Evolutionary conservation across 2,888 invertebrate genomes (phyloP).

Genomic region (Dryocosmus kuriphilus): DNA sequence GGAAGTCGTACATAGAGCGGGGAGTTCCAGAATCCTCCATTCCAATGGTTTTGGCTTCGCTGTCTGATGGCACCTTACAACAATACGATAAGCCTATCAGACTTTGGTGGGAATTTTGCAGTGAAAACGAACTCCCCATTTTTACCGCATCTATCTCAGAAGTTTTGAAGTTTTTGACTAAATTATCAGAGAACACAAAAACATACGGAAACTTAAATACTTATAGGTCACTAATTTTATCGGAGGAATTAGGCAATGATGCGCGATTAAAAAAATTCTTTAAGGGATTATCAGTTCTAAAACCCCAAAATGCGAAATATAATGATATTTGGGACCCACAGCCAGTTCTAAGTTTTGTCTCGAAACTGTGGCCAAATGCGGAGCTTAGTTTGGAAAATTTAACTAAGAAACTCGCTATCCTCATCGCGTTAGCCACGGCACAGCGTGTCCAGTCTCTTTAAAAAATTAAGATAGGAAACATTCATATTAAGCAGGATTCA

Average conservation of each 20-base stretch:
- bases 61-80: conserved; percentile 52
- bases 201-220: too few relatives aligned
- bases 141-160: too few relatives aligned
- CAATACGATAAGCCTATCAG: conserved; percentile 57
- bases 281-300: too few relatives aligned
- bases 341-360: conserved; percentile 22
- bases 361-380: conserved; percentile 10
- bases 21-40: not conserved
- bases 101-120: conserved; percentile 56
- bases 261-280: conserved; percentile 12
- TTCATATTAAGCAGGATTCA: not conserved
- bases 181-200: too few relatives aligned
- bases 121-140: too few relatives aligned
- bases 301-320: conserved; percentile 52
- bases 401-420: conserved; percentile 56
- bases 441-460: not conserved
- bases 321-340: conserved; percentile 62
- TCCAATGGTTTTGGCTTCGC: conserved; percentile 50
- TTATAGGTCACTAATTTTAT: not conserved
- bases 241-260: not conserved
- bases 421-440: conserved; percentile 51
- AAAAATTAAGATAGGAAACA: not conserved
- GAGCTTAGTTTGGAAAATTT: conserved; percentile 42
- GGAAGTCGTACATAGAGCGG: not conserved
- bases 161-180: too few relatives aligned